Conservation (phyloP, 2,888 invertebrate species). For the Pimpla rufipes region DNA sequence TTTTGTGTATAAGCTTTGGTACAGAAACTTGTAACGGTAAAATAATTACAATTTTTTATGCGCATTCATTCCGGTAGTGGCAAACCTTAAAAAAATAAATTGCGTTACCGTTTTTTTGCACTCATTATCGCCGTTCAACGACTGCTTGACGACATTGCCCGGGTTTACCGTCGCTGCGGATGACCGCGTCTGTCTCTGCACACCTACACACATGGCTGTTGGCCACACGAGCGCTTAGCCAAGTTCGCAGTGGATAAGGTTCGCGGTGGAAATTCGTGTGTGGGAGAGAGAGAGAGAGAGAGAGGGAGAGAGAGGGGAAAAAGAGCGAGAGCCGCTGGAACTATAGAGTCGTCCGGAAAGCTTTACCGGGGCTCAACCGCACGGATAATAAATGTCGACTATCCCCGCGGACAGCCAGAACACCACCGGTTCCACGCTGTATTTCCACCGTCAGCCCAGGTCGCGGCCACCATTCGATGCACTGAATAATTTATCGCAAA, state of each 20-base stretch:
- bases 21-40: too few relatives aligned
- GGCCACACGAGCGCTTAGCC: slow-evolving; percentile 13
- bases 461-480: slow-evolving; percentile 63
- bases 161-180: slow-evolving; percentile 18
- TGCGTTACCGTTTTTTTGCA: too few relatives aligned
- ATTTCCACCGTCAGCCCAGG: slow-evolving; percentile 28
- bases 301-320: too few relatives aligned
- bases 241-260: slow-evolving; percentile 42
- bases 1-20: too few relatives aligned
- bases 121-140: slow-evolving; percentile 3
- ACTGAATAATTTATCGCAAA: slow-evolving; percentile 78
- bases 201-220: slow-evolving; percentile 3
- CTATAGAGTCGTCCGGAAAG: slow-evolving; percentile 13
- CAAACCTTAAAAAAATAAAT: too few relatives aligned
- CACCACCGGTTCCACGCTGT: slow-evolving; percentile 18
- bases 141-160: slow-evolving; percentile 10
- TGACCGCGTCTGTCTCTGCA: slow-evolving; percentile 27
- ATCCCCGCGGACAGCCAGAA: slow-evolving; percentile 44
- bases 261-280: background rate
- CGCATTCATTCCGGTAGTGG: too few relatives aligned
- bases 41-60: too few relatives aligned
- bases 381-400: slow-evolving; percentile 48
- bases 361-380: slow-evolving; percentile 29
- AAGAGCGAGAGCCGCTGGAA: too few relatives aligned
- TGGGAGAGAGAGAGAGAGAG: too few relatives aligned